A percentile compares a stretch with the other conserved stretches of the same genome.
These are phyloP conservation scores for Drosophila siamana DNA, from an alignment of 2,888 invertebrate genomes.

Conservation along the genomic window DNA sequence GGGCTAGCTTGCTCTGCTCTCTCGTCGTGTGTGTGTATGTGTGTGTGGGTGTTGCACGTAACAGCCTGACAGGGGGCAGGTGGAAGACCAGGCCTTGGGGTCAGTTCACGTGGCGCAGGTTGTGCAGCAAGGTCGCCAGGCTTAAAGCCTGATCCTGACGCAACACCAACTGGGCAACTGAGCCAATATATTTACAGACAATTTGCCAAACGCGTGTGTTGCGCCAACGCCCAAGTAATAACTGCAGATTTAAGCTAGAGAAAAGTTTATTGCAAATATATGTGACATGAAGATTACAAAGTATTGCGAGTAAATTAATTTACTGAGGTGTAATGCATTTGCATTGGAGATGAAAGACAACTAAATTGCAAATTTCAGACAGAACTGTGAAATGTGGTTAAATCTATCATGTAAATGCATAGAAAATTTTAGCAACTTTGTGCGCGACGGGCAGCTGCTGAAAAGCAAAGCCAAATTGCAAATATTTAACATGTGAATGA, in stretches of 20 bases:
- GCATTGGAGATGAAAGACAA: not conserved
- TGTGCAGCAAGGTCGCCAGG: conserved; percentile 12
- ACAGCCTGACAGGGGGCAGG: conserved; percentile 5
- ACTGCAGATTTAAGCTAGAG: not conserved
- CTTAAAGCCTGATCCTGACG: conserved; percentile 11
- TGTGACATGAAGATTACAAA: not conserved
- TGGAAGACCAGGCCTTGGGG: conserved; percentile 8
- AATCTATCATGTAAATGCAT: not conserved
- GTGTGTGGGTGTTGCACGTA: conserved; percentile 36
- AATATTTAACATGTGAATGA: not conserved
- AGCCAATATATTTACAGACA: not conserved
- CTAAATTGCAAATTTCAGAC: not conserved
- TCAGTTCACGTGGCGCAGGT: conserved; percentile 1
- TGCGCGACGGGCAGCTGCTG: too few species aligned
- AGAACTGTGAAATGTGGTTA: too few species aligned
- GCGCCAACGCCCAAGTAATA: not conserved
- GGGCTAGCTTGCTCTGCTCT: not conserved
- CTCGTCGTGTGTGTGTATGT: too few species aligned
- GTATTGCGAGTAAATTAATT: not conserved
- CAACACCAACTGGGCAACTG: conserved; percentile 4
- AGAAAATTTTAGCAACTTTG: not conserved
- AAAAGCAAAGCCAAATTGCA: not conserved
- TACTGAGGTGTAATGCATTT: not conserved
- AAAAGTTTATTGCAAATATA: not conserved
- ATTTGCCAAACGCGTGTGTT: conserved; percentile 2